These are phyloP conservation scores for Epizoanthus scotinus DNA, from an alignment of 92 coral and sea anemone species.

Conservation along the genomic window DNA sequence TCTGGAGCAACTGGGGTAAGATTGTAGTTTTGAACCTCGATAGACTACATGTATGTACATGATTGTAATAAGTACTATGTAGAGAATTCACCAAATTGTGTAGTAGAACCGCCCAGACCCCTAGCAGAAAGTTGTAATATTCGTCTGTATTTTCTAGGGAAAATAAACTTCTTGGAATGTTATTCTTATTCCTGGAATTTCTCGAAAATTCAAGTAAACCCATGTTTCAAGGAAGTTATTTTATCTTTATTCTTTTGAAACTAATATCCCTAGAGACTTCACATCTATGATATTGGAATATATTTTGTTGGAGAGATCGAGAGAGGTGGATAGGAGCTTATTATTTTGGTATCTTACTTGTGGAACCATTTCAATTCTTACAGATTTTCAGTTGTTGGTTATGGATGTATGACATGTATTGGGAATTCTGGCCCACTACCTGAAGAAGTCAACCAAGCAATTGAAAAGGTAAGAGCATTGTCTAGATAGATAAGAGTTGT, in stretches of 20 bases:
- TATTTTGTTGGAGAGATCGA: too few species aligned
- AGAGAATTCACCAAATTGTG: background rate
- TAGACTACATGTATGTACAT: background rate
- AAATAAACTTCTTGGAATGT: background rate
- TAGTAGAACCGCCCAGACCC: too few species aligned
- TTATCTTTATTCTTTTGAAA: background rate
- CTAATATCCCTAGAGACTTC: background rate
- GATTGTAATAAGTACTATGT: background rate
- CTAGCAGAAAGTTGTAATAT: too few species aligned
- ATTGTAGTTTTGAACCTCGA: background rate
- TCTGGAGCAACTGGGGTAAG: constrained; percentile 91
- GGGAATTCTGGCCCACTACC: constrained; percentile 98
- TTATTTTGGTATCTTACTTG: too few species aligned
- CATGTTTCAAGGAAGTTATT: background rate
- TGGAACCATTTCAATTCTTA: background rate
- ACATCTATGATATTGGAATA: too few species aligned
- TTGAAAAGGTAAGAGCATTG: constrained; percentile 79
- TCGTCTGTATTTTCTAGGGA: background rate
- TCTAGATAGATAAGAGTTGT: too few species aligned
- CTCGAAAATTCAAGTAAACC: too few species aligned
- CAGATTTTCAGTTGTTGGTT: constrained; percentile 94
- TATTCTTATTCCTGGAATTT: background rate
- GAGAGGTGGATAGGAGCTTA: too few species aligned
- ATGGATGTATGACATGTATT: constrained; percentile 99
- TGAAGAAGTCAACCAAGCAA: constrained; percentile 89